A percentile compares a stretch with the other conserved stretches of the same genome.
Evolutionary conservation across 2,888 invertebrate species (phyloP).

Genomic region (Sisyra terminalis): DNA sequence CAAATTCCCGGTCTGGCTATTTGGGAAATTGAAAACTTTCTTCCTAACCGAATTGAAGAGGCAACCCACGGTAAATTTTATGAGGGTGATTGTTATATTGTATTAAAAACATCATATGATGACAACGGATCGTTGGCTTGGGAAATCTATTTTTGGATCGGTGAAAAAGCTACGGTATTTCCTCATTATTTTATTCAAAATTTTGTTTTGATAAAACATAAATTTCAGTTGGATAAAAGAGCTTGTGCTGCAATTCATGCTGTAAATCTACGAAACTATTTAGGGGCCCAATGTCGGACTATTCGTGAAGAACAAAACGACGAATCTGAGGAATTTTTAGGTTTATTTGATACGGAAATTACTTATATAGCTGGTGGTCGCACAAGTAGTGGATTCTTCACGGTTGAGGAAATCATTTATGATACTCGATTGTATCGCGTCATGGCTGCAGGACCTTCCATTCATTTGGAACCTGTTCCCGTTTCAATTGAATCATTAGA

Average conservation of each 20-base stretch:
- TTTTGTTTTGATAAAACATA: too few relatives aligned
- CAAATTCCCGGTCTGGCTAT: constrained; percentile 81
- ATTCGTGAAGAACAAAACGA: constrained; percentile 94
- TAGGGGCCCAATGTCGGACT: constrained; percentile 88
- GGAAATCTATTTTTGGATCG: constrained; percentile 99
- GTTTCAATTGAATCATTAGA: constrained; percentile 61
- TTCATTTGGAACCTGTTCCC: constrained; percentile 79
- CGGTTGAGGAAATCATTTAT: constrained; percentile 67
- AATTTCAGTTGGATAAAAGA: constrained; percentile 67
- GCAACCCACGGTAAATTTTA: constrained; percentile 96
- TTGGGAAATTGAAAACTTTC: constrained; percentile 99
- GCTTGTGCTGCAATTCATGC: constrained; percentile 98
- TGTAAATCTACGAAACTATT: constrained; percentile 88
- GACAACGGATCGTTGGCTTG: constrained; percentile 73
- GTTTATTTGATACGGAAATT: constrained; percentile 77
- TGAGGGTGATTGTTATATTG: constrained; percentile 96
- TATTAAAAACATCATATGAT: constrained; percentile 75
- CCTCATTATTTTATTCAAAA: too few relatives aligned
- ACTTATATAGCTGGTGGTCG: constrained; percentile 96
- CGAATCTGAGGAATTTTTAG: constrained; percentile 90
- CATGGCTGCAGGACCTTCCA: constrained; percentile 70
- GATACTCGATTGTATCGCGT: constrained; percentile 74
- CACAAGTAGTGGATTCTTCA: constrained; percentile 93
- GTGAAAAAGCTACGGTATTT: constrained; percentile 83
- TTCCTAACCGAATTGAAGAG: constrained; percentile 88